Percentiles rank a stretch among this genome's conserved stretches.
These are phyloP conservation scores for Fukomys damarensis DNA, from an alignment of 2,113 vertebrate genomes.

Conservation along the genomic window DNA sequence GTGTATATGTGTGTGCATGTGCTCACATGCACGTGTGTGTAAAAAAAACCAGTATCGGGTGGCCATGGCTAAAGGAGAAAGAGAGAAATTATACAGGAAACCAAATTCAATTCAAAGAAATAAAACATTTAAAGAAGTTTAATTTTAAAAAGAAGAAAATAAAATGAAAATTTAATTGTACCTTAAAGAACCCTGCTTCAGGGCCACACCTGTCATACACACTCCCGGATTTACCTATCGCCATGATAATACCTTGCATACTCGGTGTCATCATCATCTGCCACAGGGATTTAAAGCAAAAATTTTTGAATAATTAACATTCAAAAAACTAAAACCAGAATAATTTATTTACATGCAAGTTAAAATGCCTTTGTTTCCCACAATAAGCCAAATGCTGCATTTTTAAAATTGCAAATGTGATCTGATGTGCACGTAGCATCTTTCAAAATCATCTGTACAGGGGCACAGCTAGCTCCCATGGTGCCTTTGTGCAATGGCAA, in stretches of 20 bases:
- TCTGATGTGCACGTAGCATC: conserved; percentile 20
- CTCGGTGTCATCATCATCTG: conserved; percentile 99
- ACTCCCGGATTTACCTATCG: conserved; percentile 98
- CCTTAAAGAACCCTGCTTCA: conserved; percentile 99
- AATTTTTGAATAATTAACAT: conserved; percentile 86
- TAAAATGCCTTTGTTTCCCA: conserved; percentile 68
- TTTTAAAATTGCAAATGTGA: conserved; percentile 64
- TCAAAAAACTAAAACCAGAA: conserved; percentile 70
- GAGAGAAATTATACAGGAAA: not conserved
- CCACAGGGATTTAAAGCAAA: conserved; percentile 90
- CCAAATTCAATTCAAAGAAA: conserved; percentile 37
- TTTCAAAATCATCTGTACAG: conserved; percentile 53
- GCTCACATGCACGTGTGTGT: not conserved
- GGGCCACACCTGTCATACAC: conserved; percentile 98
- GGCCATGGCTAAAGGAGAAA: not conserved
- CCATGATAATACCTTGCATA: conserved; percentile 99
- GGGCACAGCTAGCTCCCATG: not conserved
- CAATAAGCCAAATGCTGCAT: conserved; percentile 56
- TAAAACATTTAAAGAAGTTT: conserved; percentile 42
- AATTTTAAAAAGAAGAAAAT: conserved; percentile 59
- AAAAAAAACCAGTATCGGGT: not conserved
- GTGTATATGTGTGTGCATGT: not conserved
- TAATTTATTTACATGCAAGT: conserved; percentile 84
- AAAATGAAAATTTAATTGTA: conserved; percentile 88
- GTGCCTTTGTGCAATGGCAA: conserved; percentile 30